Evolutionary conservation across 1,140 invertebrate genomes (phyloP), one percentile per base, ranked within the genome.

Genomic region (Cydia splendana): DNA sequence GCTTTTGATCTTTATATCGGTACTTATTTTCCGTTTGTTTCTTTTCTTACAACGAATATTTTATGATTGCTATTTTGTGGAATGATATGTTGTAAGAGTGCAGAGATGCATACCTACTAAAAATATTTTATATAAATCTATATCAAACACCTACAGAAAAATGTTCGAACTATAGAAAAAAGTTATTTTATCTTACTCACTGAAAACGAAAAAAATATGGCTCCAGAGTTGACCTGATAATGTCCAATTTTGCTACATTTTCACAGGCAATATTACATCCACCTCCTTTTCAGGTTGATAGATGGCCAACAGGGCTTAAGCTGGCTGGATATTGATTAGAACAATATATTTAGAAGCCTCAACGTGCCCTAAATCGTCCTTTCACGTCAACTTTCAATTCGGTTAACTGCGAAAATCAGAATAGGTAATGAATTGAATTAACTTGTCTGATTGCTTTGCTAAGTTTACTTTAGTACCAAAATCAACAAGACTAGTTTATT

Each of bases 301-400:
- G n/a, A 62, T 62, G 57, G 57, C 57, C 57, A 24, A 24, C 2
- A 62, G 18, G 57, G 1, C 20, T 62, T n/a, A 62, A 24, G 2
- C 57, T 62, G 15, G 57, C 20, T 62, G 18, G 57, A 62, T 24
- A 24, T 62, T n/a, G 7, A 62, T 62, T 62, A 62, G 20, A 24
- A n/a, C 57, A 62, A 62, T 62, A 20, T 12, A 62, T 24, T 62
- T 57, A 57, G 53, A n/a, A 51, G 53, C 5, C n/a, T 57, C 53
- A 15, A 62, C 57, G 57, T 4, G 51, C 57, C 20, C 57, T 62
- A 1, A 62, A 62, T 24, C 24, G 18, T 24, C 57, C 53, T 57
- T 62, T 62, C 7, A 62, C 57, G 57, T 24, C 20, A 62, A 24
- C 57, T 3, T 24, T n/a, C 18, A 10, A 62, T 62, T 62, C 20